Percentiles rank a stretch among this genome's conserved stretches.
These are phyloP conservation scores for Pangasius krempfi DNA, from an alignment of 2,797 vertebrate genomes.

Conservation along the genomic window DNA sequence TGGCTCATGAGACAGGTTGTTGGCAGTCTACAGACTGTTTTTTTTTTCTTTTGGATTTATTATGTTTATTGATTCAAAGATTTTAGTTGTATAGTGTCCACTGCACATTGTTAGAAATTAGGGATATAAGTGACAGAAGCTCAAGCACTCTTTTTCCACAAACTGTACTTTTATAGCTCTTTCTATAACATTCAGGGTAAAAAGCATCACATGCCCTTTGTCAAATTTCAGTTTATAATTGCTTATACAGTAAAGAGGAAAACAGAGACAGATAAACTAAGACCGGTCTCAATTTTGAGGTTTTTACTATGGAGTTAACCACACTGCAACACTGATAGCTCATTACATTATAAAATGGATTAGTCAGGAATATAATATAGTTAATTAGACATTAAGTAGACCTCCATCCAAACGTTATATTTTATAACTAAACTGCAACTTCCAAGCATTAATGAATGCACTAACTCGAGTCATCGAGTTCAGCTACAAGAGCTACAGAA, in stretches of 20 bases:
- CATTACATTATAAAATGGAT: background rate
- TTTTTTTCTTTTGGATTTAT: background rate
- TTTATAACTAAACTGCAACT: background rate
- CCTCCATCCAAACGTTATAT: background rate
- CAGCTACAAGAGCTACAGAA: constrained; percentile 34
- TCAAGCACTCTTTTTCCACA: background rate
- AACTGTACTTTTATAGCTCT: background rate
- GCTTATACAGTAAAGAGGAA: background rate
- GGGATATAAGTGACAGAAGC: background rate
- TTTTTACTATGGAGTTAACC: background rate
- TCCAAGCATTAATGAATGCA: background rate
- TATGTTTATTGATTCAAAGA: background rate
- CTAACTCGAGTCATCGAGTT: constrained; percentile 29
- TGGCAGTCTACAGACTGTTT: background rate
- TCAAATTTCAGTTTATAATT: background rate
- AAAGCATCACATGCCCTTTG: background rate
- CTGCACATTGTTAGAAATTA: background rate
- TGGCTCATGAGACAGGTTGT: background rate
- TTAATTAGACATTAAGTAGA: background rate
- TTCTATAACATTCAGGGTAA: background rate
- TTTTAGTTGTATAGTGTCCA: background rate
- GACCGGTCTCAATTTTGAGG: background rate
- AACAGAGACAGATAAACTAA: background rate
- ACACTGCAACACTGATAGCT: background rate
- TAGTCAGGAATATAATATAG: background rate